Evolutionary conservation across 2,888 invertebrate species (phyloP), one percentile per base, ranked within the genome.

Genomic region (Vanessa cardui): DNA sequence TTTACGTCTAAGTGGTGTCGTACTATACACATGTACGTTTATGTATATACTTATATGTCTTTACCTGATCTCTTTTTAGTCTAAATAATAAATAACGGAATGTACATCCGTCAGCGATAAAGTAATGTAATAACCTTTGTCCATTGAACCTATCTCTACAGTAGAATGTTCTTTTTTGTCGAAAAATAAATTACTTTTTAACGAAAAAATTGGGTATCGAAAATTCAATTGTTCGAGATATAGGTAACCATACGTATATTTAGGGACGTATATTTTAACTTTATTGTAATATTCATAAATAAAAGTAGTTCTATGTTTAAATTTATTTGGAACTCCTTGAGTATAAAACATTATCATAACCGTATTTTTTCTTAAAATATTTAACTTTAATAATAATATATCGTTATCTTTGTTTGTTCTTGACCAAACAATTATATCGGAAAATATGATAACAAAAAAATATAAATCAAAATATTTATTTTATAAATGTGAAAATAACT

Each of bases 111-210:
- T 61, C 60, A 64, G 54, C 16, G 61, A 20, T 50, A 47, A 68
- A 44, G 49, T 50, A 64, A 68, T 62, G 31, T n/a, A 64, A 65
- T 58, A 69, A 45, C 45, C 52, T 62, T 58, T 62, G 45, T 52
- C 45, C 46, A 44, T 46, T 33, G n/a, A 50, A 58, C 39, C 58
- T 60, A 52, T 50, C 50, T 18, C 47, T 31, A 39, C 39, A 45
- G 63, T 20, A 44, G 50, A 66, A 69, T 66, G 50, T 62, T 33
- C 54, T 15, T 44, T 46, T 12, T 58, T 33, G 33, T 26, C 46
- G 56, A 8, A 20, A 39, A 54, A 58, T 62, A 52, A 61, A 61
- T 31, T 54, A 52, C 33, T 39, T 20, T 20, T 18, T 18, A 20
- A 39, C 21, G 26, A 20, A 50, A 49, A 56, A 56, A 56, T 56